A percentile compares a stretch with the other conserved stretches of the same genome.
phyloP scores from a whole-genome alignment of 1,140 invertebrate genomes.

The Thalassaphorura encarpata region DNA sequence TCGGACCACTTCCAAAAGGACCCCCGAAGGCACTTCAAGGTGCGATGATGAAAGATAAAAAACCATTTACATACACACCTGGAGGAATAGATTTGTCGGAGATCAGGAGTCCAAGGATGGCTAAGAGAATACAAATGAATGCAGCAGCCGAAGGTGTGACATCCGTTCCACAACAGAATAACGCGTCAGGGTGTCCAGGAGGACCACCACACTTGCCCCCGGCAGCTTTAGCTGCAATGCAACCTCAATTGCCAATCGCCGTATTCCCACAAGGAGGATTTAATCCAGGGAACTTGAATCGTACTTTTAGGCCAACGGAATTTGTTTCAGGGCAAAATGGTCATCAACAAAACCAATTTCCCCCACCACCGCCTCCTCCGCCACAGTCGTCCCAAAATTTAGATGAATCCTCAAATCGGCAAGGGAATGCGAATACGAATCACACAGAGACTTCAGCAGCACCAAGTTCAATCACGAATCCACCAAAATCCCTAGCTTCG shows the following conservation, averaged over 20 bases:
- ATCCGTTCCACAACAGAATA: slow-evolving; percentile 39
- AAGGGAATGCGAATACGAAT: not conserved
- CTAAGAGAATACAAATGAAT: slow-evolving; percentile 58
- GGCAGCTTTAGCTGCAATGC: slow-evolving; percentile 45
- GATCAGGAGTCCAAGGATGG: slow-evolving; percentile 79
- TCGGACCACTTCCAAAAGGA: slow-evolving; percentile 30
- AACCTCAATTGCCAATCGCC: slow-evolving; percentile 56
- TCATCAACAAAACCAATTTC: slow-evolving; percentile 32
- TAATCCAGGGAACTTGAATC: slow-evolving; percentile 13
- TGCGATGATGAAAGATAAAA: slow-evolving; percentile 91
- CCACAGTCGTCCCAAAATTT: slow-evolving; percentile 1
- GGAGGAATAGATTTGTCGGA: slow-evolving; percentile 82
- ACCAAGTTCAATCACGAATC: not conserved
- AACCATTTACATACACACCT: slow-evolving; percentile 88
- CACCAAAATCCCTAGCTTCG: slow-evolving; percentile 3
- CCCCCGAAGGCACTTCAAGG: slow-evolving; percentile 81
- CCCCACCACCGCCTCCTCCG: slow-evolving; percentile 39
- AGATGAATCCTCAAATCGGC: not conserved
- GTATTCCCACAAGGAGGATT: slow-evolving; percentile 49
- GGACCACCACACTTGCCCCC: slow-evolving; percentile 41
- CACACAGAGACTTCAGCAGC: not conserved
- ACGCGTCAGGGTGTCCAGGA: slow-evolving; percentile 34
- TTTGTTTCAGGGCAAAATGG: slow-evolving; percentile 10
- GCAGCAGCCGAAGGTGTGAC: slow-evolving; percentile 44
- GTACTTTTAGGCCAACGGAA: slow-evolving; percentile 22